Percentiles rank a stretch among this genome's conserved stretches.
Evolutionary conservation across 2,888 invertebrate genomes (phyloP).

Genomic region (Scaeva pyrastri): DNA sequence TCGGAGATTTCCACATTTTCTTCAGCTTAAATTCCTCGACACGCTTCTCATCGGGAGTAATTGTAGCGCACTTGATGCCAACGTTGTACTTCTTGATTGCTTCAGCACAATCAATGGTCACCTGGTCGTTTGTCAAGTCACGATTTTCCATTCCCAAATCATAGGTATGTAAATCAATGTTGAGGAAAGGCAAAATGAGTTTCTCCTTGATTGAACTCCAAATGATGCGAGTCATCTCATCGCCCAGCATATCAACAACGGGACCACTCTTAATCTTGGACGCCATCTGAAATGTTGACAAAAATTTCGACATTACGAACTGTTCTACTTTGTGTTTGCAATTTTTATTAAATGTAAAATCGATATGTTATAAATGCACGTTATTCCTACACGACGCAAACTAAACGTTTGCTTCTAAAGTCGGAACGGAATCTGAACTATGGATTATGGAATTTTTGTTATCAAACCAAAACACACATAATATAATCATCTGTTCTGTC

Average conservation of each 20-base stretch:
- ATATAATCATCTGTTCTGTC: constrained; percentile 38
- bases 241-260: constrained; percentile 96
- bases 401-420: constrained; percentile 34
- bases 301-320: constrained; percentile 61
- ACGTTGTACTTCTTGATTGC: constrained; percentile 99
- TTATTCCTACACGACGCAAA: neutral
- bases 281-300: constrained; percentile 81
- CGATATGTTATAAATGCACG: constrained; percentile 47
- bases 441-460: constrained; percentile 25
- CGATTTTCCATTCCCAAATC: constrained; percentile 98
- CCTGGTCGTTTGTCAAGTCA: constrained; percentile 96
- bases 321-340: neutral
- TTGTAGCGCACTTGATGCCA: constrained; percentile 99
- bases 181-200: constrained; percentile 97
- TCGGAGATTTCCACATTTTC: constrained; percentile 96
- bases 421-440: constrained; percentile 14
- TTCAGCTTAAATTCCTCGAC: constrained; percentile 95
- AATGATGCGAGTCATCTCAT: constrained; percentile 98
- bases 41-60: constrained; percentile 98
- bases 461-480: constrained; percentile 28
- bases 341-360: neutral
- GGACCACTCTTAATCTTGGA: constrained; percentile 91
- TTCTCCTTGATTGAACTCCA: constrained; percentile 99
- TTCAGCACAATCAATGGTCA: constrained; percentile 98
- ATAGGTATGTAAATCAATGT: constrained; percentile 96